phyloP scores from a whole-genome alignment of 2,113 vertebrate species.

The Aegypius monachus region DNA sequence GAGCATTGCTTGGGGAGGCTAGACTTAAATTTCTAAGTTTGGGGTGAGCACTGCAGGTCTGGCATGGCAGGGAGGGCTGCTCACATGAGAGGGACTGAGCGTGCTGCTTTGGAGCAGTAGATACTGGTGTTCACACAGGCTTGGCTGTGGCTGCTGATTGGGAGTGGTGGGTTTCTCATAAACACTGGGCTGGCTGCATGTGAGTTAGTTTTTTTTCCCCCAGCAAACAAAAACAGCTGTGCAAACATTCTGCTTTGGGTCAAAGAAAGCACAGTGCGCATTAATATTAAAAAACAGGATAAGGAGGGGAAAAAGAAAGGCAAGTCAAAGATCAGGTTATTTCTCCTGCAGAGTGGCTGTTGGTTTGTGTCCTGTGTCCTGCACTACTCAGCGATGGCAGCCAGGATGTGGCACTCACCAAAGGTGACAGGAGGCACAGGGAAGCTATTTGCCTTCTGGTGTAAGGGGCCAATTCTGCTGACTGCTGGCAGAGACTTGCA shows the following conservation, averaged over 20 bases:
- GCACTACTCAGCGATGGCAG: fast-evolving
- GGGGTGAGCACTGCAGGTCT: neutral
- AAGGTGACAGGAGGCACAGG: neutral
- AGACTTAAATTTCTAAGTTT: neutral
- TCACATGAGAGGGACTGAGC: neutral
- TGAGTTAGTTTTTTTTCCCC: neutral
- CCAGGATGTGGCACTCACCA: neutral
- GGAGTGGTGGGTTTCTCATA: neutral
- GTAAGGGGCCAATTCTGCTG: neutral
- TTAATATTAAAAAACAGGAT: neutral
- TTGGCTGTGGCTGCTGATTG: neutral
- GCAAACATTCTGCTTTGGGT: neutral
- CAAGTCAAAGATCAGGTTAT: neutral
- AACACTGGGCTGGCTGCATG: neutral
- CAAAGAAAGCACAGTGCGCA: neutral
- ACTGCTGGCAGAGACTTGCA: constrained; percentile 2
- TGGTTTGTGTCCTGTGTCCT: neutral
- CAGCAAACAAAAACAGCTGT: neutral
- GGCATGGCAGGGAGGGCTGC: neutral
- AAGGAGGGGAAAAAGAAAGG: neutral
- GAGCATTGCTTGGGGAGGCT: neutral
- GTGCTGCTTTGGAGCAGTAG: neutral
- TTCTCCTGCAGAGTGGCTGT: neutral
- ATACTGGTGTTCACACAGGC: fast-evolving
- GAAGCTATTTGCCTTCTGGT: neutral